Evolutionary conservation across 1,140 invertebrate genomes (phyloP).

Genomic region (Papilio aristodemus): DNA sequence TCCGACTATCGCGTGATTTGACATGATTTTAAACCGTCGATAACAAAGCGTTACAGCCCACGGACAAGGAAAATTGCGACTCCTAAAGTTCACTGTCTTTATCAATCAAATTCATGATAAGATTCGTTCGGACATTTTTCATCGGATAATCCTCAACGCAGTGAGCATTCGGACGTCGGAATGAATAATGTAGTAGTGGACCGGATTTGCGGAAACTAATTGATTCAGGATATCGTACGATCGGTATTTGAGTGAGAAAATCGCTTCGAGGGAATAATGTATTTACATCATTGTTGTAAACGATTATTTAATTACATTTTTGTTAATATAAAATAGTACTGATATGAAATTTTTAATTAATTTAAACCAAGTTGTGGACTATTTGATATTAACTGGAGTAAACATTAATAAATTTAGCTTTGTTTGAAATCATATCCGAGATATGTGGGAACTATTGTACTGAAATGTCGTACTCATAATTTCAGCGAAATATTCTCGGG

Average conservation of each 20-base stretch:
- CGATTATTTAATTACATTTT: too few species aligned
- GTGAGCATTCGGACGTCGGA: not conserved
- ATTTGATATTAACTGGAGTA: too few species aligned
- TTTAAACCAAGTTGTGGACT: too few species aligned
- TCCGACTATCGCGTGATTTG: slow-evolving; percentile 76
- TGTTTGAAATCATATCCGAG: too few species aligned
- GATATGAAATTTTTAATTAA: too few species aligned
- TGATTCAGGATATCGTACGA: slow-evolving; percentile 46
- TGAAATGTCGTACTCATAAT: too few species aligned
- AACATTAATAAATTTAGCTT: too few species aligned
- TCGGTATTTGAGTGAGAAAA: slow-evolving; percentile 37
- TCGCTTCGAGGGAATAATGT: slow-evolving; percentile 13
- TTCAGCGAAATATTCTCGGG: too few species aligned
- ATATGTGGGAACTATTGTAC: too few species aligned
- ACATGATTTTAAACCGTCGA: slow-evolving; percentile 78
- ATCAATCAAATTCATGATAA: slow-evolving; percentile 21
- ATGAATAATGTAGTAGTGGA: slow-evolving; percentile 48
- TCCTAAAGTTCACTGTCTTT: slow-evolving; percentile 12
- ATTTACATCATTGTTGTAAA: not conserved
- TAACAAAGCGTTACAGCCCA: slow-evolving; percentile 48
- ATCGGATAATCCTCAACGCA: slow-evolving; percentile 31
- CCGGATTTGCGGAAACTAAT: slow-evolving; percentile 46
- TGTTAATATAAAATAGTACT: too few species aligned
- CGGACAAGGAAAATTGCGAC: slow-evolving; percentile 32
- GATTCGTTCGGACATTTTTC: slow-evolving; percentile 25